phyloP scores from a whole-genome alignment of 2,888 invertebrate genomes.

The Mesoligia furuncula region DNA sequence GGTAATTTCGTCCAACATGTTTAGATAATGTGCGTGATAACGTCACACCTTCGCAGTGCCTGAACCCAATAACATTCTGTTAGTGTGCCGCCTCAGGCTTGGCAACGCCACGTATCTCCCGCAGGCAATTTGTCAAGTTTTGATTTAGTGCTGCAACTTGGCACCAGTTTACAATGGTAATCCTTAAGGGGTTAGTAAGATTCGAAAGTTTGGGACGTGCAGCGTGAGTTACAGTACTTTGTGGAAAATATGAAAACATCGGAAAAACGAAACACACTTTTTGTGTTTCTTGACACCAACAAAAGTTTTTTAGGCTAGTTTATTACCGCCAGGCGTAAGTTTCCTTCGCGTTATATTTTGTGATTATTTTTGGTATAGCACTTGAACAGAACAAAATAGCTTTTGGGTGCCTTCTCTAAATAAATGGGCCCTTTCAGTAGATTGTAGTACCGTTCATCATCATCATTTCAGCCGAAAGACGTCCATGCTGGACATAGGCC shows the following conservation, averaged over 20 bases:
- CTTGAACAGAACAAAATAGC: background rate
- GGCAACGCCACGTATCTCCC: constrained; percentile 55
- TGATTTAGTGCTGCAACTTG: constrained; percentile 58
- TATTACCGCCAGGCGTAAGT: background rate
- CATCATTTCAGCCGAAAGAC: too few relatives aligned
- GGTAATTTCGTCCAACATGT: background rate
- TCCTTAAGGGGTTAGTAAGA: constrained; percentile 50
- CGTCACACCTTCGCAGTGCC: constrained; percentile 32
- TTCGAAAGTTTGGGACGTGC: constrained; percentile 33
- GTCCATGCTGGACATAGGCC: too few relatives aligned
- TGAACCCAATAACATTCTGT: constrained; percentile 24
- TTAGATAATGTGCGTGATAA: constrained; percentile 19
- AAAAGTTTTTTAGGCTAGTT: constrained; percentile 20
- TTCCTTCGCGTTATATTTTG: background rate
- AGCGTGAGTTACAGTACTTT: constrained; percentile 28
- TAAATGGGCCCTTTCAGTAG: background rate
- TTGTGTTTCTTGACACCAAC: constrained; percentile 12
- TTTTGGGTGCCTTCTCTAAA: background rate
- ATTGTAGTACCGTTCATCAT: background rate
- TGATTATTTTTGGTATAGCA: background rate
- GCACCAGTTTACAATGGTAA: constrained; percentile 49
- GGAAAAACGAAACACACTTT: constrained; percentile 13
- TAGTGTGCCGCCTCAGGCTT: constrained; percentile 29
- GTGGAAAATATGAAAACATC: constrained; percentile 21
- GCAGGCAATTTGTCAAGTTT: constrained; percentile 59